These are phyloP conservation scores for Formica exsecta DNA, from an alignment of 1,140 invertebrate species.

Conservation along the genomic window DNA sequence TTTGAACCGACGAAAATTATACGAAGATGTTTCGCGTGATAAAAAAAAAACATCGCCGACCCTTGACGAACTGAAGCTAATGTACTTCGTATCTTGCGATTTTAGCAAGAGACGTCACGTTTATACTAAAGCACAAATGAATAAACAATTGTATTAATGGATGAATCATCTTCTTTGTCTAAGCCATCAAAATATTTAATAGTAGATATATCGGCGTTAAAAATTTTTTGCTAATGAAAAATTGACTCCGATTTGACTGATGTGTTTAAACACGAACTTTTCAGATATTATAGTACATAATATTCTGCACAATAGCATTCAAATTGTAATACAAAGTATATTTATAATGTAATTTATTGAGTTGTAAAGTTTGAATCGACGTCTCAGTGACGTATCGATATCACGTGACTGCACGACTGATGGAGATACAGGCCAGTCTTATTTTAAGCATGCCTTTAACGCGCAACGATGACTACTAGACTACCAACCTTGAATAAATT, in stretches of 20 bases:
- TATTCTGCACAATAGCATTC: not conserved
- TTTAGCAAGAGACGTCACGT: conserved; percentile 64
- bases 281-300: too few species aligned
- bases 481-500: not conserved
- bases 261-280: not conserved
- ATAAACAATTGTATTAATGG: conserved; percentile 72
- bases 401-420: conserved; percentile 43
- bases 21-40: not conserved
- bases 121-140: conserved; percentile 76
- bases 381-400: not conserved
- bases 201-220: not conserved
- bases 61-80: conserved; percentile 30
- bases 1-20: not conserved
- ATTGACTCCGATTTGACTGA: not conserved
- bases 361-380: not conserved
- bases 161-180: not conserved
- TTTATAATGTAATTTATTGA: not conserved
- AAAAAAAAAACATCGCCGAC: conserved; percentile 1
- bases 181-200: not conserved
- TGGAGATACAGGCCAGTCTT: conserved; percentile 10
- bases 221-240: not conserved
- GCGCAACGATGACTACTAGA: conserved; percentile 35
- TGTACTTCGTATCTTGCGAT: conserved; percentile 59
- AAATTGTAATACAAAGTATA: not conserved
- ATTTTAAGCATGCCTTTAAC: conserved; percentile 55